Evolutionary conservation across 1,140 invertebrate genomes (phyloP).

Genomic region (Melanaphis sacchari): DNA sequence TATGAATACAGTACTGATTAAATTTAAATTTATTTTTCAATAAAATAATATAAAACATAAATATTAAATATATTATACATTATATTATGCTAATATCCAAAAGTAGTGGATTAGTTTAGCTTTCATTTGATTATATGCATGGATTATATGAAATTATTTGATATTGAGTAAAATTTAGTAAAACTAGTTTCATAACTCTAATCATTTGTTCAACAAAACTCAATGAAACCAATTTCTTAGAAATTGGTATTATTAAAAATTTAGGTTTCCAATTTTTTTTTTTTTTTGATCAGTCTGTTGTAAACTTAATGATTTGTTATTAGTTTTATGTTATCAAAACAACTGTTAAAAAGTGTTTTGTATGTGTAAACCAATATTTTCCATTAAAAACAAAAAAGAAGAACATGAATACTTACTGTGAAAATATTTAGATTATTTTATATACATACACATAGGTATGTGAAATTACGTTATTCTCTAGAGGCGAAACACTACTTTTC

Average conservation of each 20-base stretch:
- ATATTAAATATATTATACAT: too few relatives aligned
- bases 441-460: neutral
- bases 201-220: neutral
- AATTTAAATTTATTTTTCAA: neutral
- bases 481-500: neutral
- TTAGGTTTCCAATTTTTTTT: neutral
- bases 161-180: neutral
- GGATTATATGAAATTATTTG: neutral
- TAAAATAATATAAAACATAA: neutral
- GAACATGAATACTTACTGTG: neutral
- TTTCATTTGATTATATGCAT: neutral
- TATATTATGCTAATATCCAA: too few relatives aligned
- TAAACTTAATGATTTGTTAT: neutral
- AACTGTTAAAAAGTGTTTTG: neutral
- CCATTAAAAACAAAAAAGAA: neutral
- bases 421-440: constrained; percentile 14
- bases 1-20: neutral
- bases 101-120: neutral
- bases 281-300: neutral
- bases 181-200: neutral
- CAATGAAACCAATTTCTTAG: neutral
- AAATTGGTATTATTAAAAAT: neutral
- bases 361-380: neutral
- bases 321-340: neutral
- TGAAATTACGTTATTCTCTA: neutral